These are phyloP conservation scores for Caenorhabditis latens DNA, from an alignment of 1,140 invertebrate genomes.

Conservation along the genomic window DNA sequence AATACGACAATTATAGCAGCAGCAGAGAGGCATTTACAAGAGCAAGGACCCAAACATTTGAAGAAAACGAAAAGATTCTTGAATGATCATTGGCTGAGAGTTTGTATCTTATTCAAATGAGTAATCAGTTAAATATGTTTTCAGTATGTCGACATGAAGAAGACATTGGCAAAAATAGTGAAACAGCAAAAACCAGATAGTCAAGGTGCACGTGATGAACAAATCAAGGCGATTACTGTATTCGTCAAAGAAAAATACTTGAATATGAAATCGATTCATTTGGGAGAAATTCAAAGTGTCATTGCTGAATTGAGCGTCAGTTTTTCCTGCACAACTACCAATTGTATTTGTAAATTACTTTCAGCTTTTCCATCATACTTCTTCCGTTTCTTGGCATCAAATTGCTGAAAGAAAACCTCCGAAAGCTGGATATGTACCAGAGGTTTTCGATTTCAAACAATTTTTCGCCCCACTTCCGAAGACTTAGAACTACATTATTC, in stretches of 20 bases:
- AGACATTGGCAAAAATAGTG: background rate
- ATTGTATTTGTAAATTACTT: background rate
- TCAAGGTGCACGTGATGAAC: background rate
- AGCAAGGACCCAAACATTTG: background rate
- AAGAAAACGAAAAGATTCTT: conserved; percentile 2
- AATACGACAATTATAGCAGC: background rate
- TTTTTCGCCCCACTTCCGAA: background rate
- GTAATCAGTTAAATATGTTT: background rate
- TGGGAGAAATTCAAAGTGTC: conserved; percentile 28
- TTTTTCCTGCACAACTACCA: background rate
- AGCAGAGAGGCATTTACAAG: conserved; percentile 5
- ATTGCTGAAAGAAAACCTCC: conserved; percentile 10
- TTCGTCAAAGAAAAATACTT: conserved; percentile 17
- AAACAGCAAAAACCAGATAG: background rate
- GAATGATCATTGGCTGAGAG: background rate
- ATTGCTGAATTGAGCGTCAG: conserved; percentile 9
- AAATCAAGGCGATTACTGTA: background rate
- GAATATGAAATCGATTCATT: background rate
- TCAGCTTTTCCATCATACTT: conserved; percentile 15
- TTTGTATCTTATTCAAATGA: background rate
- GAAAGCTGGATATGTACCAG: background rate
- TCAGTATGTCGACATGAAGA: conserved; percentile 32
- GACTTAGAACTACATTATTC: background rate
- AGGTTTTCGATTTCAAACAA: conserved; percentile 16
- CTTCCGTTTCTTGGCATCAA: background rate